Evolutionary conservation across 2,113 vertebrate species (phyloP), one percentile per base, ranked within the genome.

Genomic region (Nibea coibor): DNA sequence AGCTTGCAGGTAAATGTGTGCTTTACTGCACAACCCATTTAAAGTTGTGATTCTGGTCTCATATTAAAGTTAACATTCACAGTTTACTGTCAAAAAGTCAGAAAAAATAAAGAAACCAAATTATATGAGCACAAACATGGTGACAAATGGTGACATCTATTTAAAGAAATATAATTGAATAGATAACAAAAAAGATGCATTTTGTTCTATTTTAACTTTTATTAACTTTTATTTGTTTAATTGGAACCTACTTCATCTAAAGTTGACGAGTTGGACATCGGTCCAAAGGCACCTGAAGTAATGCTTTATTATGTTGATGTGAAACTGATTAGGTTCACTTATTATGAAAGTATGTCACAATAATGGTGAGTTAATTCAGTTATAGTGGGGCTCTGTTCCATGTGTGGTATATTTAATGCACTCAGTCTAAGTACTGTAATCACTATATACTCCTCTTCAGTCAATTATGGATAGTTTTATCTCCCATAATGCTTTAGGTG

Each of bases 401-500:
- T 17, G 26, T 24, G 67, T 5, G 2, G 6, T 22, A 1, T 39
- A 35, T 59, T 31, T 24, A 67, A 56, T 26, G 24, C 62, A 45
- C 51, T 71, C 14, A 24, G 12, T 43, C 28, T 68, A 4, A 12
- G 28, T 12, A 22, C 50, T 50, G 14, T 26, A 7, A 20, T 66
- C 31, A 43, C 10, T 24, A 20, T 31, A 22, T 6, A 1, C 26
- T 8, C 1, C 16, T 14, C 4, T 57, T 42, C 7, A 35, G 10
- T 56, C 39, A 5, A 39, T 67, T 16, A 47, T 8, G 10, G 17
- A 19, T 16, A 10, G 42, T 20, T 57, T 14, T 28, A 73, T 51
- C 59, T 51, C 64, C 74, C 53, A 75, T 78, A 39, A 77, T 69
- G 50, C 75, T 45, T 35, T 26, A 1, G 43, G 58, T 50, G 56